Conservation (phyloP, 2,113 vertebrate species). For the Jacana jacana region DNA sequence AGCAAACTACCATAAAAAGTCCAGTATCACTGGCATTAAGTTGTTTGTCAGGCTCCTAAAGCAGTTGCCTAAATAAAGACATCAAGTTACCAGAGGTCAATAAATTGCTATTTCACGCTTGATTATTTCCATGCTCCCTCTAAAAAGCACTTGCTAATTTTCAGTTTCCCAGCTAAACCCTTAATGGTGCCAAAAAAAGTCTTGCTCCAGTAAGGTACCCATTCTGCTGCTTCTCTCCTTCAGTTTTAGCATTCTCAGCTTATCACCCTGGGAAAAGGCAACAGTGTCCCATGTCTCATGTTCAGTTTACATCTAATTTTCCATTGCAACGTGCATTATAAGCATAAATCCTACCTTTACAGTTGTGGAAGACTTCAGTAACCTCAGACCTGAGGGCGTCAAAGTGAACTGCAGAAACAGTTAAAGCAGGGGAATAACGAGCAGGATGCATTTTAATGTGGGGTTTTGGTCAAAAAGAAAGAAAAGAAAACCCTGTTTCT, state of each 20-base stretch:
- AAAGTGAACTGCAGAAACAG: neutral
- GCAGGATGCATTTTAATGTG: neutral
- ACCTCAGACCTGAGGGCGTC: neutral
- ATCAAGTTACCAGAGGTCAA: constrained; percentile 7
- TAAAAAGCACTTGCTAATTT: neutral
- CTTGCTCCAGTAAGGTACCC: neutral
- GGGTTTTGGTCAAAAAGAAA: neutral
- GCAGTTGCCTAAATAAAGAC: constrained; percentile 42
- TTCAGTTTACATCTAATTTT: neutral
- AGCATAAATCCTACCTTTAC: neutral
- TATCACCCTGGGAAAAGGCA: neutral
- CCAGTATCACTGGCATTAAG: neutral
- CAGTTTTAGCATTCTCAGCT: neutral
- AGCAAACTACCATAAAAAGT: constrained; percentile 1
- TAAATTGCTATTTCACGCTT: neutral
- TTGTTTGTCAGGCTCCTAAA: constrained; percentile 32
- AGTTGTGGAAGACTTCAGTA: neutral
- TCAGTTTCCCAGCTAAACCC: neutral
- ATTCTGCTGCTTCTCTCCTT: neutral
- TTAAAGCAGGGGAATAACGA: neutral
- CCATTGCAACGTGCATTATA: neutral
- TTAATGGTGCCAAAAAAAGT: neutral
- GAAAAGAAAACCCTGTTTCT: neutral
- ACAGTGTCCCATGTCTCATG: neutral
- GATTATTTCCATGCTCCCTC: neutral